These are phyloP conservation scores for Nothoprocta pentlandii DNA, from an alignment of 2,113 vertebrate species.

Conservation along the genomic window DNA sequence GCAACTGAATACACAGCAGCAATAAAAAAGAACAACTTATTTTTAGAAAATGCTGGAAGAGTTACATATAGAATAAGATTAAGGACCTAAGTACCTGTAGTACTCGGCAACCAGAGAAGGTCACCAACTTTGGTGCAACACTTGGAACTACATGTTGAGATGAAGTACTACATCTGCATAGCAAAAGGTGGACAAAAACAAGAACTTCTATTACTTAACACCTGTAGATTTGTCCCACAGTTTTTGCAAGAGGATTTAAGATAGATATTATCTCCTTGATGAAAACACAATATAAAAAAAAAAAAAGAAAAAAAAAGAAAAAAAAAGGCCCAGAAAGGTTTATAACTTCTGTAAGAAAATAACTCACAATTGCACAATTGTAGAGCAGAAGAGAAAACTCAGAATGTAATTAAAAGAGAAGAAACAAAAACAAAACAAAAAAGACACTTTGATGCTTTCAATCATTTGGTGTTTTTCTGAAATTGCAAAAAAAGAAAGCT, in stretches of 20 bases:
- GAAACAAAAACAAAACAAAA: not conserved
- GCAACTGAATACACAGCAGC: not conserved
- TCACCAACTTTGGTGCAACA: not conserved
- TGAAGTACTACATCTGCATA: not conserved
- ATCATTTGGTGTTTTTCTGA: not conserved
- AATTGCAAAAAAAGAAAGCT: not conserved
- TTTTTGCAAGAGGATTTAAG: not conserved
- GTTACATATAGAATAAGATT: not conserved
- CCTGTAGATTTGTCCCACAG: not conserved
- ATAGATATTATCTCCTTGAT: not conserved
- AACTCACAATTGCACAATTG: not conserved
- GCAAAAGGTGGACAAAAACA: not conserved
- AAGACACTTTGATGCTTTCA: not conserved
- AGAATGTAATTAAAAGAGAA: not conserved
- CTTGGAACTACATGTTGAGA: not conserved
- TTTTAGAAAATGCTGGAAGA: constrained; percentile 25
- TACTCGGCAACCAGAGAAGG: not conserved
- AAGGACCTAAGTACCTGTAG: constrained; percentile 35
- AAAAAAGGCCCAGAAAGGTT: not conserved
- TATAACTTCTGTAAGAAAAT: not conserved
- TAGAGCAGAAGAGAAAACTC: not conserved
- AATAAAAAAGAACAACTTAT: constrained; percentile 12
- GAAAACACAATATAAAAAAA: not conserved
- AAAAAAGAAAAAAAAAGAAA: too few species aligned
- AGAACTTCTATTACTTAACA: not conserved